A percentile compares a stretch with the other conserved stretches of the same genome.
phyloP scores from a whole-genome alignment of 2,888 invertebrate genomes.

The Andrena haemorrhoa region DNA sequence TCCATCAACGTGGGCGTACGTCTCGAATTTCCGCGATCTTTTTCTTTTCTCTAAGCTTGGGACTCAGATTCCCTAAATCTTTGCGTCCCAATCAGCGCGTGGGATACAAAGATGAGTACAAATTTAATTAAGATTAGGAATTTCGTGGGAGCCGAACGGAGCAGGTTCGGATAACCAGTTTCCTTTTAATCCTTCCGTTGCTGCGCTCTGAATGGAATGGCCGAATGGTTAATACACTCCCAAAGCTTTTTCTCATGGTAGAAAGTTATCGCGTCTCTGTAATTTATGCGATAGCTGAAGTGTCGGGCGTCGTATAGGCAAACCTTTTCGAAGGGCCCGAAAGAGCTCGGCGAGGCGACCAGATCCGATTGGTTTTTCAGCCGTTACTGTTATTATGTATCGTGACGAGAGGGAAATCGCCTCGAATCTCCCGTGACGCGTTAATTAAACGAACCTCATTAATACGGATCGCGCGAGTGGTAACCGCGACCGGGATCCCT shows the following conservation, averaged over 20 bases:
- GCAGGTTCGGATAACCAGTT: constrained; percentile 70
- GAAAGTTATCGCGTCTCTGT: constrained; percentile 1
- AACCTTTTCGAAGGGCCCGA: not conserved
- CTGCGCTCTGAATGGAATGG: not conserved
- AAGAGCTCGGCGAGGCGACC: not conserved
- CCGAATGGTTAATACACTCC: not conserved
- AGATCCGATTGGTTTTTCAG: not conserved
- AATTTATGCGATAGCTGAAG: constrained; percentile 15
- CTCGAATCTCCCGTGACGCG: constrained; percentile 65
- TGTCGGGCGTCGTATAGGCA: not conserved
- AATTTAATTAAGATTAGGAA: constrained; percentile 84
- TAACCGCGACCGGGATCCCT: constrained; percentile 33
- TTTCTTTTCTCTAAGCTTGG: not conserved
- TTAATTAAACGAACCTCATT: constrained; percentile 80
- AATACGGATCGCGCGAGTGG: constrained; percentile 74
- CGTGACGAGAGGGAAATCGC: constrained; percentile 60
- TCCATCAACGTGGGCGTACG: too few species aligned
- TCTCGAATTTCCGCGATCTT: not conserved
- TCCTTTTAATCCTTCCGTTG: constrained; percentile 51
- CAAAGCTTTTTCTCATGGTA: not conserved
- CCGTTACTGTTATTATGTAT: not conserved
- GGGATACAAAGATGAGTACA: constrained; percentile 73
- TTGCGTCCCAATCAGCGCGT: not conserved
- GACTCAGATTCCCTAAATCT: too few species aligned
- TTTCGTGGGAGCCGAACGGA: constrained; percentile 78